Percentiles rank a stretch among this genome's conserved stretches.
Conservation (phyloP, 35 echinoderm and acorn worm species). For the Ptychodera flava region DNA sequence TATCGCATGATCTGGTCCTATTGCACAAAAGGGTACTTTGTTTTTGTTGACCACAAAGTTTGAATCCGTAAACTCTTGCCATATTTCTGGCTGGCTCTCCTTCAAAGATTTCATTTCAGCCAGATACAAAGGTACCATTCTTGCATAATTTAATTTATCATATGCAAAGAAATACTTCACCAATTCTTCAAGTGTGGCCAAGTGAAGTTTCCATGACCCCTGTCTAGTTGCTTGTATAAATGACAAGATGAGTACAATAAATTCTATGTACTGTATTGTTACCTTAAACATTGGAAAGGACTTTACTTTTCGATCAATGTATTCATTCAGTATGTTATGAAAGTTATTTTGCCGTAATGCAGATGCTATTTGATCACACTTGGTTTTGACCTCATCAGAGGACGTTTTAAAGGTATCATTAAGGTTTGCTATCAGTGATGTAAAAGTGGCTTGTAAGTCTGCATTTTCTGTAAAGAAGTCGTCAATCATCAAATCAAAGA, state of each 20-base stretch:
- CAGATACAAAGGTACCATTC: constrained; percentile 41
- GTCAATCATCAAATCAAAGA: constrained; percentile 30
- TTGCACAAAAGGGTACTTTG: constrained; percentile 23
- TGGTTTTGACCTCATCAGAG: not conserved
- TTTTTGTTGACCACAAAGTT: constrained; percentile 52
- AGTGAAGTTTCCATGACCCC: constrained; percentile 46
- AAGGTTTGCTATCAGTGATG: too few species aligned
- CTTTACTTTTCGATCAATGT: not conserved
- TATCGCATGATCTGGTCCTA: constrained; percentile 41
- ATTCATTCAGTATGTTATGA: not conserved
- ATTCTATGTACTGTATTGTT: not conserved
- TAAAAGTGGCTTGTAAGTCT: too few species aligned
- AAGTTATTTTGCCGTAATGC: not conserved
- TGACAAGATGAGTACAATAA: not conserved
- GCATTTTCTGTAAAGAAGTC: constrained; percentile 30
- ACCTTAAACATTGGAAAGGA: not conserved
- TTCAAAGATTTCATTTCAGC: constrained; percentile 29
- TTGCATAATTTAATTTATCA: constrained; percentile 40
- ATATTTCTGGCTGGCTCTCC: constrained; percentile 15
- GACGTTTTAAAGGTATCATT: not conserved
- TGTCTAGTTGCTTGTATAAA: constrained; percentile 30
- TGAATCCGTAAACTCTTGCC: constrained; percentile 6
- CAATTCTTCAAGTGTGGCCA: constrained; percentile 31
- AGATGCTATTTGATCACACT: not conserved
- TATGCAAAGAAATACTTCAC: constrained; percentile 51